Conservation (phyloP, 2,113 vertebrate genomes). For the Sinocyclocheilus anophthalmus region DNA sequence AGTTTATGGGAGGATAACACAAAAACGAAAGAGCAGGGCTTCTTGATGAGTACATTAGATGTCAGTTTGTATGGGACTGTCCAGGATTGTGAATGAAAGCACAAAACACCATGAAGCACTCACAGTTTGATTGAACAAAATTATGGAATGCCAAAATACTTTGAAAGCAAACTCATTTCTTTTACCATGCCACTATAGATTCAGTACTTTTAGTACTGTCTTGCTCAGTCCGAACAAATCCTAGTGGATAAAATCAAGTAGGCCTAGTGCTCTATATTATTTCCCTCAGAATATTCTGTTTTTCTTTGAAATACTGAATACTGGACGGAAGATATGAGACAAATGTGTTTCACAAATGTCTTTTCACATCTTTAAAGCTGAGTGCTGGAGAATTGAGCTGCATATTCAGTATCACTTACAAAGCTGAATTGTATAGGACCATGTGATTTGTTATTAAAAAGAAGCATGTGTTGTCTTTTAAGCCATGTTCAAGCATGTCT, state of each 20-base stretch:
- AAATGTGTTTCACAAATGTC: not conserved
- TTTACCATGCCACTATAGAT: too few relatives aligned
- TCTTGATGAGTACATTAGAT: too few relatives aligned
- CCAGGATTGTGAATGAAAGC: not conserved
- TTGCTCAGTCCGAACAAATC: not conserved
- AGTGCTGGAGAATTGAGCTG: not conserved
- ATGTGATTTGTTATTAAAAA: not conserved
- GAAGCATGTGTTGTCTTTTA: not conserved
- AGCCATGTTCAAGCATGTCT: not conserved
- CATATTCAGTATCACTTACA: not conserved
- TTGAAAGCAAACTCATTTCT: too few relatives aligned
- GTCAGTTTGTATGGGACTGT: not conserved
- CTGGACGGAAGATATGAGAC: not conserved
- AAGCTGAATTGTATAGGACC: constrained; percentile 1
- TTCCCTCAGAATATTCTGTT: not conserved
- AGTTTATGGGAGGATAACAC: not conserved
- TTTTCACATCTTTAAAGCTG: not conserved
- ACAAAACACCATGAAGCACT: too few relatives aligned
- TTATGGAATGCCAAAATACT: not conserved
- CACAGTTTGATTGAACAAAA: not conserved
- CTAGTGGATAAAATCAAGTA: not conserved
- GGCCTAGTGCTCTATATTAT: not conserved
- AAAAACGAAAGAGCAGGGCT: not conserved
- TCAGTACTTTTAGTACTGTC: too few relatives aligned
- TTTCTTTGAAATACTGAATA: not conserved